Evolutionary conservation across 1,140 invertebrate species (phyloP), one percentile per base, ranked within the genome.

Genomic region (Stenopsyche tienmushanensis): DNA sequence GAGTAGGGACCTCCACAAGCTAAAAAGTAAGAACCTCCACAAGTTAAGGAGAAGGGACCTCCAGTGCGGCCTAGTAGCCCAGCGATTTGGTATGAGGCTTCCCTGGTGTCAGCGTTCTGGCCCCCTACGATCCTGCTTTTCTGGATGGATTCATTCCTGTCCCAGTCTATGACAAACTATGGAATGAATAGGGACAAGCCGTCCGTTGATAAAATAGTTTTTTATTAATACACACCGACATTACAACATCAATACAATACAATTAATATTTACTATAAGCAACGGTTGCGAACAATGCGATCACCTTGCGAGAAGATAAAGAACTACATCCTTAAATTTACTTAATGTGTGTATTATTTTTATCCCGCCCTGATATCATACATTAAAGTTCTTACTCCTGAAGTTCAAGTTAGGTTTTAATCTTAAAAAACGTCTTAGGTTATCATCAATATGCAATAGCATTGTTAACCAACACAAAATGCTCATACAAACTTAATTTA

Each of bases 1-100:
- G 7, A 13, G 17, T 23, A 42, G 45, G 21, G 57, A 60, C 26
- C 57, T 15, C 39, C 41, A 52, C 23, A 52, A 9, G 57, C 1
- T 9, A 9, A 17, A 13, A 60, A 47, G 42, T 47, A 45, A 23
- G 41, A 54, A 1, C 52, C 62, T 34, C 52, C 52, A 34, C 50
- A 64, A 25, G 41, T 29, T 44, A 29, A 39, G 15, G 41, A 50
- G 15, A 15, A 44, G 20, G 44, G 13, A n/a, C 17, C 10, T 15
- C 50, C 49, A 64, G 23, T 26, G 26, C 63, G 55, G 5, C 50
- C 44, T 23, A 49, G 45, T 9, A 64, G 53, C 8, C 72, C 24
- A 1, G 72, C 70, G 0, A 72, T 67, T 49, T 62, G 57, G 20
- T 67, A 72, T 29, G 71, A 69, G 17, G 60, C 66, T 3, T 66